Evolutionary conservation across 2,797 vertebrate species (phyloP), one percentile per base, ranked within the genome.

Genomic region (Notamacropus eugenii): DNA sequence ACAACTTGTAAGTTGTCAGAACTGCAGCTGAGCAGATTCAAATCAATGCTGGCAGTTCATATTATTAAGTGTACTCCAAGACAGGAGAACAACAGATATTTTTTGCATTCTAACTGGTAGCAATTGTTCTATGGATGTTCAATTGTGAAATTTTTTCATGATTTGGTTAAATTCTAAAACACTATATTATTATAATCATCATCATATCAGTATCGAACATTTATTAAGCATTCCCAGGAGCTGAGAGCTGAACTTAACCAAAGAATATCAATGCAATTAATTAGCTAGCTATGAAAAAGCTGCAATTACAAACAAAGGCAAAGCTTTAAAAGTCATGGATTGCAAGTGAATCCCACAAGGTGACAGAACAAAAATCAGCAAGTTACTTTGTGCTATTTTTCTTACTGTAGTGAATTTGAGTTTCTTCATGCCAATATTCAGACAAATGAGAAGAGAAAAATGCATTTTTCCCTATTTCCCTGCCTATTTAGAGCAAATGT

Each of bases 11-110:
- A 92, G 92, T 92, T 92, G 82, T 95, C 96, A 94, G 82, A 90
- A 96, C 74, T 94, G 90, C 56, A 87, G 82, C 95, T 90, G 93
- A 97, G 90, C 54, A 94, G 59, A 97, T 96, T 96, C 94, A 95
- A 93, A 96, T 91, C 55, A 96, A 93, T 87, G 87, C 91, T 94
- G 90, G 91, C 90, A 94, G 91, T 55, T 94, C 29, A 91, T 16
- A 74, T 54, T 55, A 55, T 24, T 93, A 91, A 92, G 50, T 55
- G 16, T 91, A 87, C 91, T 93, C 40, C 24, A 91, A 91, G 40
- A 91, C 74, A 93, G n/a, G 34, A 91, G 54, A 55, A 91, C 74
- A 87, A 87, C 40, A 87, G 50, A 46, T 82, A 40, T 4, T 82
- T 40, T 82, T 50, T 55, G 90, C 28, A 59, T 62, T 34, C 4